phyloP scores from a whole-genome alignment of 2,888 invertebrate species.

The Salpingus planirostris region DNA sequence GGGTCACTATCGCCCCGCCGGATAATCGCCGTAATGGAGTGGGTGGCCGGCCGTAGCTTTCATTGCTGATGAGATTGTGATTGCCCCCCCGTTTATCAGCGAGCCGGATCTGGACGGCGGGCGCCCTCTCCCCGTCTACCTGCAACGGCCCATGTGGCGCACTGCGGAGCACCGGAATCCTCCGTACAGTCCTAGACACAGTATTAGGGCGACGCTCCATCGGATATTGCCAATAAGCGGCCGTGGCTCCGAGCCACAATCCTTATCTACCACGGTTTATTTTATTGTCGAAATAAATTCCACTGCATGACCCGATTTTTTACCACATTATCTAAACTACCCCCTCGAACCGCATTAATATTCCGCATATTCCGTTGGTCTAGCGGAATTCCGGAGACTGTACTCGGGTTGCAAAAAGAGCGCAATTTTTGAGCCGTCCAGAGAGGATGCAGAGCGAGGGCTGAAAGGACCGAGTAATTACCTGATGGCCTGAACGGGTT shows the following conservation, averaged over 20 bases:
- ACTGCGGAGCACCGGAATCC: constrained; percentile 26
- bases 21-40: constrained; percentile 31
- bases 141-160: constrained; percentile 18
- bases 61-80: constrained; percentile 39
- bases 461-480: constrained; percentile 25
- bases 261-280: too few relatives aligned
- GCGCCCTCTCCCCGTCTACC: too few relatives aligned
- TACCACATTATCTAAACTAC: too few relatives aligned
- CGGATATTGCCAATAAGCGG: constrained; percentile 16
- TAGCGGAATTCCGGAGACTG: too few relatives aligned
- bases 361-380: too few relatives aligned
- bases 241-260: constrained; percentile 1
- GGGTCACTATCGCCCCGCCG: constrained; percentile 10
- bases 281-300: too few relatives aligned
- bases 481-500: constrained; percentile 26
- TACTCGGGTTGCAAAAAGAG: too few relatives aligned
- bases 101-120: constrained; percentile 31
- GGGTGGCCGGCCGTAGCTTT: constrained; percentile 35
- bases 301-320: too few relatives aligned
- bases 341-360: too few relatives aligned
- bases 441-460: too few relatives aligned
- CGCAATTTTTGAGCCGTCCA: too few relatives aligned
- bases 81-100: constrained; percentile 38
- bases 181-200: too few relatives aligned
- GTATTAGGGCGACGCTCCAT: constrained; percentile 13